Percentiles rank a stretch among this genome's conserved stretches.
phyloP scores from a whole-genome alignment of 2,113 vertebrate genomes.

The Sinocyclocheilus anshuiensis region DNA sequence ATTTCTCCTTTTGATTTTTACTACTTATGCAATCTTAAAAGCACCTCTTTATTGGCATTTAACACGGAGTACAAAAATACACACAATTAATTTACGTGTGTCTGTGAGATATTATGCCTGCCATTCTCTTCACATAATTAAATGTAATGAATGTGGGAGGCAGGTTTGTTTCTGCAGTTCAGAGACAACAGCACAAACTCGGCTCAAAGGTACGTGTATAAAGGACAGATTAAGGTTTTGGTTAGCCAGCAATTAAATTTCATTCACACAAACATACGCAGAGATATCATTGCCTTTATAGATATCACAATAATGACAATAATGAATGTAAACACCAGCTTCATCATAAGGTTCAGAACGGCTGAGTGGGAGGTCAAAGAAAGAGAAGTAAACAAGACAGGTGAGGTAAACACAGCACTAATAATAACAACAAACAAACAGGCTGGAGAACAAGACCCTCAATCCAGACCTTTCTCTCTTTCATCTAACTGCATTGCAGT shows the following conservation, averaged over 20 bases:
- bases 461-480: background rate
- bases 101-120: background rate
- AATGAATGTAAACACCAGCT: constrained; percentile 24
- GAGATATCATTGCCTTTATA: background rate
- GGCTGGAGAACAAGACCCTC: constrained; percentile 17
- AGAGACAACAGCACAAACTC: background rate
- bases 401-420: constrained; percentile 3
- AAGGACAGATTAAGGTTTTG: constrained; percentile 6
- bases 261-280: background rate
- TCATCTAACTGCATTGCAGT: background rate
- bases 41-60: background rate
- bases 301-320: constrained; percentile 2
- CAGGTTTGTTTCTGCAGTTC: background rate
- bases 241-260: background rate
- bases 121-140: background rate
- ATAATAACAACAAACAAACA: constrained; percentile 21
- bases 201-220: background rate
- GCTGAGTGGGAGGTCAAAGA: constrained; percentile 4
- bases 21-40: background rate
- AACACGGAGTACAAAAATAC: background rate
- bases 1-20: background rate
- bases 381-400: constrained; percentile 1
- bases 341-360: constrained; percentile 4
- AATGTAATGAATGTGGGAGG: constrained; percentile 20
- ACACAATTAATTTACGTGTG: background rate